phyloP scores from a whole-genome alignment of 2,797 vertebrate species.

The Bradypodion ventrale region DNA sequence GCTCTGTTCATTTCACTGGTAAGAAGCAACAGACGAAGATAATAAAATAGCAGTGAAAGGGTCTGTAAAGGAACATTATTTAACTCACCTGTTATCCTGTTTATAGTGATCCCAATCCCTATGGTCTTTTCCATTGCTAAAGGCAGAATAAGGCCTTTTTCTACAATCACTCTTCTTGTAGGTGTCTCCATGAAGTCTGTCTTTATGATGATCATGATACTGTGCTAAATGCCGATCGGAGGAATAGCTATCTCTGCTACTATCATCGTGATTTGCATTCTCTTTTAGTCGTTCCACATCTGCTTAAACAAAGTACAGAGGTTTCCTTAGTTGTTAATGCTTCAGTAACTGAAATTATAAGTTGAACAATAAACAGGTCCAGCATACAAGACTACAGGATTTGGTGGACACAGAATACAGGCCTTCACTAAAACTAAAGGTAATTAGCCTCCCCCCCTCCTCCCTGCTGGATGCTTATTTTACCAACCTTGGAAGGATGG shows the following conservation, averaged over 20 bases:
- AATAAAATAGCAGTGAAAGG: background rate
- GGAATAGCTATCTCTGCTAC: constrained; percentile 95
- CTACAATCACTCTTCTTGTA: constrained; percentile 86
- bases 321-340: background rate
- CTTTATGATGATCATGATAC: constrained; percentile 86
- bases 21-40: background rate
- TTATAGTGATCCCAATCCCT: constrained; percentile 85
- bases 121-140: constrained; percentile 98
- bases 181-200: constrained; percentile 84
- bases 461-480: no score
- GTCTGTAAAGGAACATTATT: constrained; percentile 23
- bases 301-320: constrained; percentile 69
- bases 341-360: constrained; percentile 13
- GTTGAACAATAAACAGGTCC: background rate
- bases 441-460: no score
- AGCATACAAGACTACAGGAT: background rate
- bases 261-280: constrained; percentile 92
- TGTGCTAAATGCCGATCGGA: constrained; percentile 88
- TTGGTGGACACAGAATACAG: background rate
- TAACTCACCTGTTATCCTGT: constrained; percentile 81
- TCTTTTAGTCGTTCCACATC: constrained; percentile 93
- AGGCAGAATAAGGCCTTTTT: constrained; percentile 91
- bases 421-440: background rate
- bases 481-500: no score
- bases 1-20: background rate